Evolutionary conservation across 2,113 vertebrate genomes (phyloP).

Genomic region (Hyperoodon ampullatus): DNA sequence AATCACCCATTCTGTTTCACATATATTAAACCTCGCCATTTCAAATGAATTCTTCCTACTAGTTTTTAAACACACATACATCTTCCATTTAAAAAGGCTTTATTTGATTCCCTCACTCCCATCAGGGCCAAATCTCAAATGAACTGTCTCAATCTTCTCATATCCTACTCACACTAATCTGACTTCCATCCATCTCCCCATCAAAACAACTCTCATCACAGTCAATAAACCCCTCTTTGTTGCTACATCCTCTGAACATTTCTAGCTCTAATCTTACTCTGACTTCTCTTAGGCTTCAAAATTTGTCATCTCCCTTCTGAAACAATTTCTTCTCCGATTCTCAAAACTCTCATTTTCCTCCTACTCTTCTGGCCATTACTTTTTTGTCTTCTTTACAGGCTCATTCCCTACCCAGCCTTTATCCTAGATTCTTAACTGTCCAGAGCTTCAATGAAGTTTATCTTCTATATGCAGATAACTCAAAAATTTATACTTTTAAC

Average conservation of each 20-base stretch:
- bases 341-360: neutral
- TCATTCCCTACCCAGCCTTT: neutral
- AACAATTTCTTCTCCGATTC: constrained; percentile 38
- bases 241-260: neutral
- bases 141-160: neutral
- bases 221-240: neutral
- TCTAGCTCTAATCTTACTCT: neutral
- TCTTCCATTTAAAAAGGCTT: neutral
- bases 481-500: neutral
- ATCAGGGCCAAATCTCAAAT: constrained; percentile 2
- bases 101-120: neutral
- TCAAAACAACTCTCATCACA: neutral
- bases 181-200: neutral
- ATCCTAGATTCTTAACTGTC: neutral
- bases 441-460: neutral
- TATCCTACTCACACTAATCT: neutral
- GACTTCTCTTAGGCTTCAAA: neutral
- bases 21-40: neutral
- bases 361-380: neutral
- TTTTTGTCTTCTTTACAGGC: neutral
- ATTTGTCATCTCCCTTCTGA: neutral
- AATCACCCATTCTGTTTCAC: neutral
- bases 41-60: neutral
- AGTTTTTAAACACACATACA: neutral
- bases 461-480: neutral